A percentile compares a stretch with the other conserved stretches of the same genome.
Evolutionary conservation across 2,113 vertebrate genomes (phyloP).

Genomic region (Rhinolophus sinicus): DNA sequence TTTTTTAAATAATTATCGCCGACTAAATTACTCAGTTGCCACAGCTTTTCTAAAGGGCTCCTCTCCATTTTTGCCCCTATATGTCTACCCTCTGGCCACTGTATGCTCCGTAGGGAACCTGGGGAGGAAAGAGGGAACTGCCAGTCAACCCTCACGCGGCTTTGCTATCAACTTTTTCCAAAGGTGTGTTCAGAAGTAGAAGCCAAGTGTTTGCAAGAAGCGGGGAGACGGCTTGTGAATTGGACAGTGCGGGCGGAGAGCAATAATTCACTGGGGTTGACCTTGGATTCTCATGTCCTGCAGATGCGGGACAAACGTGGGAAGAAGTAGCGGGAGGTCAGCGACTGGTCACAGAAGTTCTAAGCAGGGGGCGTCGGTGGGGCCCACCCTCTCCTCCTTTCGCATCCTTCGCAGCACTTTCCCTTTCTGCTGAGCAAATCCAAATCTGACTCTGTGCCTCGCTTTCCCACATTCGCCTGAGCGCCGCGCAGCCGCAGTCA

Average conservation of each 20-base stretch:
- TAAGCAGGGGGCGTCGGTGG: too few species aligned
- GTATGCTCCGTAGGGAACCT: neutral
- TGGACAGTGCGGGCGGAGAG: neutral
- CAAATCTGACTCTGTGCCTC: too few species aligned
- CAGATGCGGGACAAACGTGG: neutral
- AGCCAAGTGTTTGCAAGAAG: neutral
- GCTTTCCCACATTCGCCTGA: too few species aligned
- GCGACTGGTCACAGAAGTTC: neutral
- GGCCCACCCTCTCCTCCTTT: too few species aligned
- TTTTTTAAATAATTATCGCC: neutral
- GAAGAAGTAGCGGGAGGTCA: neutral
- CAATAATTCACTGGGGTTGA: neutral
- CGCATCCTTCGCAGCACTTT: too few species aligned
- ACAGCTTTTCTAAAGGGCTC: neutral
- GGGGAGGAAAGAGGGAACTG: neutral
- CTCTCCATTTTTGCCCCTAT: neutral
- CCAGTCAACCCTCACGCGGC: neutral
- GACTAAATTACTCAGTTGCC: neutral
- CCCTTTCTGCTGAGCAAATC: too few species aligned
- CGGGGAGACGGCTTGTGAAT: too few species aligned
- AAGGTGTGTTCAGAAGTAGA: neutral
- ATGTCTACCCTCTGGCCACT: neutral
- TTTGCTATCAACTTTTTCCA: neutral
- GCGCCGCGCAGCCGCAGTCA: too few species aligned
- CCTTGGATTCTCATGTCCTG: neutral